These are phyloP conservation scores for Lonchura striata DNA, from an alignment of 2,113 vertebrate genomes.

Conservation along the genomic window DNA sequence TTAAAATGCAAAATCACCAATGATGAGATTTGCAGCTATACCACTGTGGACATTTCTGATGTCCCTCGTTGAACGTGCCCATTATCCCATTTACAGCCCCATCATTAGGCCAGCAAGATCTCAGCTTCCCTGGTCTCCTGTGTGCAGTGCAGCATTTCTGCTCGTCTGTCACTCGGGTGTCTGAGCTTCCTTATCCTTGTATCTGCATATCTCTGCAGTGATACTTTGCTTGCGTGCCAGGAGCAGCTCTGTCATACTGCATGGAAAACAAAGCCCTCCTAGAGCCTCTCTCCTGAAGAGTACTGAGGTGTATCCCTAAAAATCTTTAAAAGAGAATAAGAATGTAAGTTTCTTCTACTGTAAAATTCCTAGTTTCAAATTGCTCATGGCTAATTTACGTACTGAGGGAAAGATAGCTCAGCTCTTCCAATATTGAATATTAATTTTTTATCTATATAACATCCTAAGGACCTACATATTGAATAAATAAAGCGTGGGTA, in stretches of 20 bases:
- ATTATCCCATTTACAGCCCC: neutral
- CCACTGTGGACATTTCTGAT: neutral
- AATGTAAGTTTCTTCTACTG: neutral
- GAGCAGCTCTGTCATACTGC: neutral
- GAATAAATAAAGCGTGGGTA: neutral
- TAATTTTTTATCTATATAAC: neutral
- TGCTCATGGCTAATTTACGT: neutral
- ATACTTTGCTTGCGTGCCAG: neutral
- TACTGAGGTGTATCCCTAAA: neutral
- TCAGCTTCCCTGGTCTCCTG: neutral
- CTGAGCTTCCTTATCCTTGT: neutral
- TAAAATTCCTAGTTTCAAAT: neutral
- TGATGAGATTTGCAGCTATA: neutral
- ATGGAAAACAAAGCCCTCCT: neutral
- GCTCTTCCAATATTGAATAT: neutral
- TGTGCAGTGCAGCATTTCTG: constrained; percentile 26
- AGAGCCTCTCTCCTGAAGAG: neutral
- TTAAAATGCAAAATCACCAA: neutral
- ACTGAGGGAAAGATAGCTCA: neutral
- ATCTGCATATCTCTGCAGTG: constrained; percentile 59
- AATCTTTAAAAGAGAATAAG: neutral
- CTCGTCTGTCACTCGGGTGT: neutral
- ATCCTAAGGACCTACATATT: neutral
- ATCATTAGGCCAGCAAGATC: neutral
- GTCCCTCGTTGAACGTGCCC: fast-evolving